A percentile compares a stretch with the other conserved stretches of the same genome.
Evolutionary conservation across 53 echinoderm and acorn worm genomes (phyloP).

Genomic region (Holothuria scabra): DNA sequence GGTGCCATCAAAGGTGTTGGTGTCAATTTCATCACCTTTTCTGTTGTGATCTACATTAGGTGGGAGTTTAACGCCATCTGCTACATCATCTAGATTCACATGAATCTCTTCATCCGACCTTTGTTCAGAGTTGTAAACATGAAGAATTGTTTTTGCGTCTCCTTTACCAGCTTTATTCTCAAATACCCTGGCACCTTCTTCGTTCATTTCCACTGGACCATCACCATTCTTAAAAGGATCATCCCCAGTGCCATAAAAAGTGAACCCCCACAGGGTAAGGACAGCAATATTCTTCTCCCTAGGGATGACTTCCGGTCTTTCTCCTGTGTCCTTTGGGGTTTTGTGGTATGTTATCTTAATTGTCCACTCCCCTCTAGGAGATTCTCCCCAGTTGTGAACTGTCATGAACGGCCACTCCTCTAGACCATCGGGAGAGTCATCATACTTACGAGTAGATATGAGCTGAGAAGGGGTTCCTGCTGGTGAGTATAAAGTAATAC

Average conservation of each 20-base stretch:
- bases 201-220: neutral
- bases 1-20: conserved; percentile 58
- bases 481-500: conserved; percentile 77
- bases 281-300: conserved; percentile 54
- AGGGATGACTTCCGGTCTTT: conserved; percentile 52
- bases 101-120: conserved; percentile 80
- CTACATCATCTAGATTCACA: conserved; percentile 66
- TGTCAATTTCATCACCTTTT: conserved; percentile 63
- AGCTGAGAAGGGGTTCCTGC: conserved; percentile 84
- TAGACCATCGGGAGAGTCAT: conserved; percentile 55
- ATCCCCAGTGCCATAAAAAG: conserved; percentile 73
- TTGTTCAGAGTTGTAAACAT: conserved; percentile 90
- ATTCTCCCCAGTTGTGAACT: conserved; percentile 96
- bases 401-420: conserved; percentile 90
- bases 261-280: conserved; percentile 54
- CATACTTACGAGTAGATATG: conserved; percentile 69
- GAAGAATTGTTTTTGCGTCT: conserved; percentile 65
- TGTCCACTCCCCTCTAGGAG: conserved; percentile 76
- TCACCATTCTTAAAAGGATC: neutral
- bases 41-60: conserved; percentile 86
- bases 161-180: conserved; percentile 51
- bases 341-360: conserved; percentile 57
- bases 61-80: conserved; percentile 60
- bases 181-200: neutral
- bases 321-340: conserved; percentile 25